Percentiles rank a stretch among this genome's conserved stretches.
These are phyloP conservation scores for Heliconius aoede DNA, from an alignment of 2,888 invertebrate genomes.

Conservation along the genomic window DNA sequence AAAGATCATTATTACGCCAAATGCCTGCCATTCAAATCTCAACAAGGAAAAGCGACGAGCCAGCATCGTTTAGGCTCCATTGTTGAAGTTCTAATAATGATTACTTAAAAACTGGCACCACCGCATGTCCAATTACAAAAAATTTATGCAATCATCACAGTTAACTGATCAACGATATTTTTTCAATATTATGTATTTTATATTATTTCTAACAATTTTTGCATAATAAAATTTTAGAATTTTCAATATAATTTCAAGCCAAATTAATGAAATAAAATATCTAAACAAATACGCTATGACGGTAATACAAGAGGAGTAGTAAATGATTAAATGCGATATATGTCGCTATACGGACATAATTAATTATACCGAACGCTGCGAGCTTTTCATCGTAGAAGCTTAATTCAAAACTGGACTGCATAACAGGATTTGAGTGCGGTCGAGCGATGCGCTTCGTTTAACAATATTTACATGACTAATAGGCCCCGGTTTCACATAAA, in stretches of 20 bases:
- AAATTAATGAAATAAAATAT: neutral
- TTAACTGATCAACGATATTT: neutral
- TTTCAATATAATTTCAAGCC: neutral
- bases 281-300: neutral
- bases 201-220: too few relatives aligned
- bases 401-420: constrained; percentile 35
- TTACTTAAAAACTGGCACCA: constrained; percentile 61
- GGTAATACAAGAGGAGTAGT: neutral
- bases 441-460: constrained; percentile 60
- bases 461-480: constrained; percentile 79
- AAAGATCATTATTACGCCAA: constrained; percentile 71
- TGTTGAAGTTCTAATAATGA: constrained; percentile 70
- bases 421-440: constrained; percentile 37
- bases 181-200: too few relatives aligned
- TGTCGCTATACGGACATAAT: constrained; percentile 28
- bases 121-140: constrained; percentile 31
- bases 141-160: constrained; percentile 28
- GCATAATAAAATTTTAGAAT: too few relatives aligned
- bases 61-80: constrained; percentile 70
- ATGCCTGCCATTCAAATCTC: constrained; percentile 68
- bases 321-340: constrained; percentile 21
- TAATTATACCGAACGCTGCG: constrained; percentile 33
- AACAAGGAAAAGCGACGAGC: constrained; percentile 64
- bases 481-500: constrained; percentile 74
- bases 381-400: constrained; percentile 34